These are phyloP conservation scores for Takifugu rubripes DNA, from an alignment of 2,797 vertebrate genomes.

Conservation along the genomic window DNA sequence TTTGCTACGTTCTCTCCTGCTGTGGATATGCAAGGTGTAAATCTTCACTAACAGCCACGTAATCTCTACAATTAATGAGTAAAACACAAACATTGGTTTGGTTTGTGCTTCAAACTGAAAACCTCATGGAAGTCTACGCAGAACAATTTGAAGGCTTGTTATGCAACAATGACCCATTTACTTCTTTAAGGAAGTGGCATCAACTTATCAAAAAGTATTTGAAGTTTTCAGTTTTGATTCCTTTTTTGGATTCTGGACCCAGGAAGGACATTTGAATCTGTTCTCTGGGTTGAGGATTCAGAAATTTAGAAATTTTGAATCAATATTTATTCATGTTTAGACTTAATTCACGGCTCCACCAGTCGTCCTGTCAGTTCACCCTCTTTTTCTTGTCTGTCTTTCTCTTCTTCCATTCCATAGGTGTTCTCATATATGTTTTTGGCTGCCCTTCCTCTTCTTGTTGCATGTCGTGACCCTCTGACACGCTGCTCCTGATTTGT, in stretches of 20 bases:
- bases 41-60: constrained; percentile 35
- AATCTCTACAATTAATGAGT: constrained; percentile 31
- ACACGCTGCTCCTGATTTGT: constrained; percentile 24
- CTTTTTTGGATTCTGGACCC: constrained; percentile 22
- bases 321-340: constrained; percentile 6
- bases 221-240: constrained; percentile 53
- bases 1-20: constrained; percentile 19
- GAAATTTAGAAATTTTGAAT: not conserved
- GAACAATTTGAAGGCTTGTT: not conserved
- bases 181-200: too few species aligned
- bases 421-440: constrained; percentile 74
- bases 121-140: constrained; percentile 26
- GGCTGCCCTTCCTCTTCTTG: constrained; percentile 77
- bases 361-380: constrained; percentile 14
- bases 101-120: constrained; percentile 49
- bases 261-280: constrained; percentile 20
- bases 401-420: constrained; percentile 68
- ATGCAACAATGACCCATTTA: too few species aligned
- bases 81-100: constrained; percentile 22
- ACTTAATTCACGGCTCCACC: constrained; percentile 1
- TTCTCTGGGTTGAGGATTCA: constrained; percentile 24
- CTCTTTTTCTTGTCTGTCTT: constrained; percentile 37
- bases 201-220: constrained; percentile 3
- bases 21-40: constrained; percentile 71
- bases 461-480: constrained; percentile 73